Percentiles rank a stretch among this genome's conserved stretches.
Evolutionary conservation across 2,888 invertebrate species (phyloP).

Genomic region (Euzetes globulus): DNA sequence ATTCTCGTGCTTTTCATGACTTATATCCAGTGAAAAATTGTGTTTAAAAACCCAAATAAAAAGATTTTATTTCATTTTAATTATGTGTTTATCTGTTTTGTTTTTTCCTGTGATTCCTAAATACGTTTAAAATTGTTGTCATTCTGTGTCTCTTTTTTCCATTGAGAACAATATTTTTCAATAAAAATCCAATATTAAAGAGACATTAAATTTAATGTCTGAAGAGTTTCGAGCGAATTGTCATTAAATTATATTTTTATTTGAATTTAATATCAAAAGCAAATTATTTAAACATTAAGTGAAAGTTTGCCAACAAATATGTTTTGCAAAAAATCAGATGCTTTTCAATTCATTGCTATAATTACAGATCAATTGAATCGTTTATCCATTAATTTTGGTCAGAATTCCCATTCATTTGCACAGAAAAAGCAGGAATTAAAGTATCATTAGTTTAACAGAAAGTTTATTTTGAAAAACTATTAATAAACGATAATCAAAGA

Average conservation of each 20-base stretch:
- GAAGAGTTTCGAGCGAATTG: background rate
- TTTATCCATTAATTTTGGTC: background rate
- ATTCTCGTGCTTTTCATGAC: too few relatives aligned
- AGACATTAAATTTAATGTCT: background rate
- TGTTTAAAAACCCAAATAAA: too few relatives aligned
- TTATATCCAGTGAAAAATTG: too few relatives aligned
- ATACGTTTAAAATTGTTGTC: background rate
- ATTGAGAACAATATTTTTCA: too few relatives aligned
- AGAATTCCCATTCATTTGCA: background rate
- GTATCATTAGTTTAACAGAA: background rate
- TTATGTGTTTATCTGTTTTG: background rate
- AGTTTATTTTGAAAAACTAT: background rate
- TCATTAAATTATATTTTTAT: background rate
- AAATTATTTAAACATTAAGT: background rate
- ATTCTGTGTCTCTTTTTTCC: background rate
- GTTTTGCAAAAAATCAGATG: background rate
- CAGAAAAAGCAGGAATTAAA: background rate
- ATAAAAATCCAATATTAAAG: background rate
- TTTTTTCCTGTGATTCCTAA: background rate
- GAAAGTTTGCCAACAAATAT: too few relatives aligned
- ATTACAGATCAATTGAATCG: constrained; percentile 1
- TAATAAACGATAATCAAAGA: background rate
- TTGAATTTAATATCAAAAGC: background rate
- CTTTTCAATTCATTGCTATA: background rate
- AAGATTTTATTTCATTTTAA: background rate